A percentile compares a stretch with the other conserved stretches of the same genome.
phyloP scores from a whole-genome alignment of 2,888 invertebrate genomes.

The Drosophila flavopinicola region DNA sequence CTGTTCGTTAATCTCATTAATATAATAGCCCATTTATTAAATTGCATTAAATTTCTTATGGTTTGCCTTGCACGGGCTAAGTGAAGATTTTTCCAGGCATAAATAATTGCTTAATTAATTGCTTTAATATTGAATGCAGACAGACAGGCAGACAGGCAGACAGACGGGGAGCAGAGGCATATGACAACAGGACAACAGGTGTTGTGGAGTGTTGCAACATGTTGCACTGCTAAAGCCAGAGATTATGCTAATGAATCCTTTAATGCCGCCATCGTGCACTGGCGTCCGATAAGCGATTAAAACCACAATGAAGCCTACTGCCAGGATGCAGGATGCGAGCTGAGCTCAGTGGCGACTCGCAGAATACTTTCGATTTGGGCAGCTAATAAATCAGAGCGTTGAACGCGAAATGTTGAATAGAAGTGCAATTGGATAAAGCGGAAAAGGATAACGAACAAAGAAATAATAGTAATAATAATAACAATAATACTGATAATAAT shows the following conservation, averaged over 20 bases:
- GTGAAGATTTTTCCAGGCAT: not conserved
- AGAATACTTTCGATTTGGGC: not conserved
- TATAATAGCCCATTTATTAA: not conserved
- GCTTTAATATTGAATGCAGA: slow-evolving; percentile 20
- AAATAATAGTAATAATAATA: not conserved
- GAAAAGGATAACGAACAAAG: too few species aligned
- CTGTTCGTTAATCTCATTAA: not conserved
- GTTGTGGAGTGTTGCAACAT: slow-evolving; percentile 26
- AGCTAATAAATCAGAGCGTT: not conserved
- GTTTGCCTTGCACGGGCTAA: not conserved
- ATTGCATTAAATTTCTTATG: not conserved
- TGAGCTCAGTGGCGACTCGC: not conserved
- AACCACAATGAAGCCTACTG: not conserved
- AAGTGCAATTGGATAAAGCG: too few species aligned
- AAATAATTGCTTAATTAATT: slow-evolving; percentile 27
- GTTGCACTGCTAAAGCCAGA: slow-evolving; percentile 9
- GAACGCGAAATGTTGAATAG: too few species aligned
- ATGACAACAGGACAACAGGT: too few species aligned
- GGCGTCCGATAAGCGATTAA: slow-evolving; percentile 4
- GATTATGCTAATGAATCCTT: slow-evolving; percentile 32
- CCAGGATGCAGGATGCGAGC: not conserved
- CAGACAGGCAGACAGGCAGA: too few species aligned
- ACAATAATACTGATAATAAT: slow-evolving; percentile 15
- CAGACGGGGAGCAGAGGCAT: too few species aligned
- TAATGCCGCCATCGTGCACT: not conserved